Base-by-base conservation (phyloP, 2,113 vertebrate species). In the Equus przewalskii region DNA sequence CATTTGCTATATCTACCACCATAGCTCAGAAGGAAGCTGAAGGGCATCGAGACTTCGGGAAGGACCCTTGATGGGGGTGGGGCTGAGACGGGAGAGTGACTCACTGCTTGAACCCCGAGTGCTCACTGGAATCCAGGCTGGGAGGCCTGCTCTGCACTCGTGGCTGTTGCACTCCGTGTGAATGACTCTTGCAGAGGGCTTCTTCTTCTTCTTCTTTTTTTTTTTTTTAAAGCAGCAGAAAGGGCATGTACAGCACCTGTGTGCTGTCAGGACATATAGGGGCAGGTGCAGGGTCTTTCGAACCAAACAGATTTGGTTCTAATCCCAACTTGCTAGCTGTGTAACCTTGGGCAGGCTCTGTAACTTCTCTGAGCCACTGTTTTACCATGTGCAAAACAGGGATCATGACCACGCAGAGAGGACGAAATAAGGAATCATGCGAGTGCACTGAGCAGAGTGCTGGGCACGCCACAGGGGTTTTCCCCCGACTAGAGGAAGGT, bases 361-460 rank as follows among this genome's bases (percentile, higher is more conserved):
- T 44, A 49, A 90, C 51, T 80, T 65, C 22, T 82, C 12, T 11
- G 70, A 70, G 28, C 24, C 36, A 14, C 64, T 33, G 60, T 78
- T 60, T 80, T 14, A n/a, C 18, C 62, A 36, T 24, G 24, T 64
- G 89, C 44, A 16, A 56, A 65, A 1, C 22, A 58, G 75, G 28
- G 33, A 46, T 11, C 3, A 5, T 8, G n/a, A 22, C 60, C 19
- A 11, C 26, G 13, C 41, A 16, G n/a, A 18, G 36, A 33, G 51
- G 30, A 58, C 62, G 21, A 54, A 44, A 11, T 41, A 92, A 62
- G 80, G 70, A 46, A 84, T 36, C 36, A 36, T 9, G 36, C 2
- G 14, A 36, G 5, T 21, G 5, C 46, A 28, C 7, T 0, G 22
- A 69, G 12, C 15, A 3, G 1, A 5, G 60, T 1, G 3, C 22